Percentiles rank a stretch among this genome's conserved stretches.
Evolutionary conservation across 2,113 vertebrate species (phyloP).

Genomic region (Hypocryptadius cinnamomeus): DNA sequence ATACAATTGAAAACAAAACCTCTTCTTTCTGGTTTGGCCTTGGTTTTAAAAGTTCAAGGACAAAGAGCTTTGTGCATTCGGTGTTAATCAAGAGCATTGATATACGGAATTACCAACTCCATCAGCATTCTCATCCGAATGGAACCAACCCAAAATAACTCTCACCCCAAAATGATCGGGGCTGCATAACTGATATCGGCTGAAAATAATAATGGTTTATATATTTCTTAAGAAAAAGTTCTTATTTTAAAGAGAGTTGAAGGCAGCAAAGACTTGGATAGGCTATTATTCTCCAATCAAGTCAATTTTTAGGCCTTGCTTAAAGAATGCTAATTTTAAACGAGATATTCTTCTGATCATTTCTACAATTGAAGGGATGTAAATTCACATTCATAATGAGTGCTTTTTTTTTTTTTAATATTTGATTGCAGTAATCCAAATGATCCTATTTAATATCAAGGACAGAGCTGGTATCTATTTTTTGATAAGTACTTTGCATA

Average conservation of each 20-base stretch:
- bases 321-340: conserved; percentile 62
- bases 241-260: conserved; percentile 35
- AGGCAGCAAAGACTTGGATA: conserved; percentile 30
- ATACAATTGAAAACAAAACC: not conserved
- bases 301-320: conserved; percentile 63
- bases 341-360: conserved; percentile 64
- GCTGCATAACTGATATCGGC: not conserved
- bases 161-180: not conserved
- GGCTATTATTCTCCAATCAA: conserved; percentile 58
- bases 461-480: conserved; percentile 58
- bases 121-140: not conserved
- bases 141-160: not conserved
- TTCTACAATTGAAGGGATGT: conserved; percentile 64
- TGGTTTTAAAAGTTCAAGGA: not conserved
- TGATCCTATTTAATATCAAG: conserved; percentile 56
- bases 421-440: conserved; percentile 60
- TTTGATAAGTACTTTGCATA: conserved; percentile 60
- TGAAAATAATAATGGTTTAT: not conserved
- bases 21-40: not conserved
- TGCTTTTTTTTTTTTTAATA: conserved; percentile 34
- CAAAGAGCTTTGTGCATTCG: not conserved
- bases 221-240: conserved; percentile 7
- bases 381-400: conserved; percentile 66
- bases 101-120: not conserved
- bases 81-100: not conserved